Base-by-base conservation (phyloP, 53 echinoderm and acorn worm species). In the Holothuria scabra region DNA sequence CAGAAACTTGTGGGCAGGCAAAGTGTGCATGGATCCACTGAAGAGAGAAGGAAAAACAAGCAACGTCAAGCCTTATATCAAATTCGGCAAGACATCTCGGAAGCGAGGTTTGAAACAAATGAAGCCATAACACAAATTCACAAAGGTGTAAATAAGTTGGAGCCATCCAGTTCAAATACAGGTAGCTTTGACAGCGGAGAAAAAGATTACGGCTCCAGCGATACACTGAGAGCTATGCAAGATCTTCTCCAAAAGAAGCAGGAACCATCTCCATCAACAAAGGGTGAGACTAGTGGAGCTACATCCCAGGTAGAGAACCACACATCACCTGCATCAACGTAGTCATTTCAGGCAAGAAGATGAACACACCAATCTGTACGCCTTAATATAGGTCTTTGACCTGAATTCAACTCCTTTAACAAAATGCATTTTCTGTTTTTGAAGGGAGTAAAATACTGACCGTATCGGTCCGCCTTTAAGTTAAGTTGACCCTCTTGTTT, bases 1-100 rank as follows among this genome's bases (percentile, higher is more conserved):
- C 93, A 93, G 65, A 93, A 93, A 83, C 87, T 93, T 7, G 88
- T 90, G 32, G 90, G 93, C 56, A 87, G 93, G 12, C 93, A 93
- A 66, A 88, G 65, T 80, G 60, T 59, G 23, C 84, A 69, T 59
- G 85, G 90, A 28, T 48, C 81, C 56, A 48, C 81, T 12, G 76
- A 87, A 2, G 90, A 93, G 56, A 84, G 85, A 41, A 60, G 86
- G 10, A 75, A 76, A 18, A 87, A 87, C 58, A 90, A 88, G 32
- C 93, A 93, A 68, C 85, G 93, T 2, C 90, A 90, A 49, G 87
- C 90, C 88, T 84, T 93, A 35, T 88, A 90, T 58, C 88, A 93
- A 70, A 70, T 93, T 20, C 82, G 93, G 28, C 93, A 93, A 59
- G 88, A 93, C 30, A 90, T 93, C 66, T 93, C 93, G 13, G 93